Base-by-base conservation (phyloP, 2,888 invertebrate genomes). In the Drosophila acutilabella region DNA sequence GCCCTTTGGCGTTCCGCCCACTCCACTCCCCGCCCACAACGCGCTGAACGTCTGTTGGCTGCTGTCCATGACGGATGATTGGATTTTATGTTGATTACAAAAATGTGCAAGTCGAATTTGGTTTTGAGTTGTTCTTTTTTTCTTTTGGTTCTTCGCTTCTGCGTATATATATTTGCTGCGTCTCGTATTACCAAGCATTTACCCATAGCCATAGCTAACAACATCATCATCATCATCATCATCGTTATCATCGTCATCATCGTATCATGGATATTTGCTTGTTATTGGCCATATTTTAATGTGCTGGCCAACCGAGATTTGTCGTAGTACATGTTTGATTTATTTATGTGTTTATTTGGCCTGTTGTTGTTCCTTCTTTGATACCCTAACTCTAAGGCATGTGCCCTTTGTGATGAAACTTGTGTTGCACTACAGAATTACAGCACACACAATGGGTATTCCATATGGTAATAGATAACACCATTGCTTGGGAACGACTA, bases 201-300 rank as follows among this genome's bases (percentile, higher is more conserved):
- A 71, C 51, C 71, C 76, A 70, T 59, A 54, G 62, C 61, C 67
- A 30, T 8, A 64, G 53, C 64, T 64, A 75, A 58, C 76, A 69
- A 52, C 44, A 50, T 58, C 62, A 59, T 56, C 20, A 54, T 51
- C 42, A 59, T 14, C 57, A 47, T 41, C 52, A 48, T 41, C 47
- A 18, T 47, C 58, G 44, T 47, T 20, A 60, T 51, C 18, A 67
- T 44, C 47, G 48, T 26, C 7, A 62, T 59, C 78, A 78, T 51
- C 68, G 38, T 48, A 60, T 67, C 82, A 67, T 70, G 72, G 81
- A 72, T 72, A 81, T 87, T 84, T 73, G 76, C 51, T 81, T 81
- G 82, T 84, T 85, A 81, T 88, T 88, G 82, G 86, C 86, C 82
- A 88, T 82, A 82, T 83, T 83, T 88, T 88, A 88, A 88, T 88